Base-by-base conservation (phyloP, 2,888 invertebrate species). In the Lucinisca nassula region DNA sequence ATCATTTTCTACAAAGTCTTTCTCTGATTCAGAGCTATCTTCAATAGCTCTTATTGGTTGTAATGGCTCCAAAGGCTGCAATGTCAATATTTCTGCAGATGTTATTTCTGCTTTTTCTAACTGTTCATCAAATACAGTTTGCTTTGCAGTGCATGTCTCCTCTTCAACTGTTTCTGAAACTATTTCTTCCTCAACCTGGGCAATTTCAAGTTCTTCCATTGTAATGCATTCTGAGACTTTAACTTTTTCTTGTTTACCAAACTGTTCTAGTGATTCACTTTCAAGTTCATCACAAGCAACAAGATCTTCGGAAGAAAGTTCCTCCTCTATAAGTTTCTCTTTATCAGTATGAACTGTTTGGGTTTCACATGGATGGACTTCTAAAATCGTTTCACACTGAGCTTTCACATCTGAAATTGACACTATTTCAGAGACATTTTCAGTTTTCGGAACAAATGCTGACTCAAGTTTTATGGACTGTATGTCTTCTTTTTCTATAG, bases 251-350 rank as follows among this genome's bases (percentile, higher is more conserved):
- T 77, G 35, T 21, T 17, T 45, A 35, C 45, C 55, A 0, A 75
- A 21, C 35, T 37, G 35, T 49, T 85, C 40, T 30, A 70, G 24
- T 58, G 58, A 77, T 75, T 76, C 79, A 8, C 72, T 55, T 38
- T 87, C 79, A 38, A 73, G 61, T 0, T 79, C 84, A 38, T 86
- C 82, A 73, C 73, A 84, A 49, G 70, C 79, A 27, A 70, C 70
- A 73, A 78, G 37, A 35, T 73, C 61, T 51, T 72, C 72, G 27
- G 82, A 55, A 6, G 27, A 35, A 45, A 51, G 35, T 27, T 77
- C 45, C 45, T 38, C 14, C 24, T 70, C 49, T 14, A 40, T 45
- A 58, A 51, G 40, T 21, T 75, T 27, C 8, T 40, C 24, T 35
- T 82, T 55, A 0, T 32, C 10, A 17, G 32, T 35, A 10, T 17